Conservation (phyloP, 2,113 vertebrate species). For the Siniperca chuatsi region DNA sequence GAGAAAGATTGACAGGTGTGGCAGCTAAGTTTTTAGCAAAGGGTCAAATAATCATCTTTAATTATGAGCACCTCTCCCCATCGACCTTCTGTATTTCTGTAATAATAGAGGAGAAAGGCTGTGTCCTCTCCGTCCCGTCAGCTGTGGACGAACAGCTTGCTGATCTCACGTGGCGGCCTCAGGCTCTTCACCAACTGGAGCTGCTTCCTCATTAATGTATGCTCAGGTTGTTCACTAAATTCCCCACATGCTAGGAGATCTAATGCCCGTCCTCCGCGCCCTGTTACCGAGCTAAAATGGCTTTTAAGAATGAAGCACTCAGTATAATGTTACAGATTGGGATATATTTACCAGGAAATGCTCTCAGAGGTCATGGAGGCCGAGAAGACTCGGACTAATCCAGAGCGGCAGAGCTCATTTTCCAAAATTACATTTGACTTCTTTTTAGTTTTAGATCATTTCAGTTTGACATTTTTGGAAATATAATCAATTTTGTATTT, state of each 20-base stretch:
- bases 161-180: neutral
- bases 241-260: slow-evolving; percentile 7
- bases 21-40: too few species aligned
- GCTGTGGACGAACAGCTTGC: neutral
- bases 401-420: neutral
- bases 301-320: slow-evolving; percentile 28
- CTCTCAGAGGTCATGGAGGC: slow-evolving; percentile 16
- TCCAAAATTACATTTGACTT: neutral
- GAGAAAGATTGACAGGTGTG: too few species aligned
- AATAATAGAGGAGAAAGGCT: neutral
- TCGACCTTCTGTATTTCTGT: too few species aligned
- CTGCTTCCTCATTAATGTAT: neutral
- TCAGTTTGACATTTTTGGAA: too few species aligned
- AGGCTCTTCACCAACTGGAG: neutral
- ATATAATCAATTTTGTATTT: neutral
- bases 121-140: neutral
- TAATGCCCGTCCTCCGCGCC: slow-evolving; percentile 1
- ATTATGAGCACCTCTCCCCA: too few species aligned
- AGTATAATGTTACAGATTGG: slow-evolving; percentile 28
- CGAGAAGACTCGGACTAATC: neutral
- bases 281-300: slow-evolving; percentile 30
- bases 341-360: slow-evolving; percentile 34
- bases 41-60: too few species aligned
- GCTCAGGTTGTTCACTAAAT: slow-evolving; percentile 22
- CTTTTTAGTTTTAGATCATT: too few species aligned